Evolutionary conservation across 2,797 vertebrate genomes (phyloP).

Genomic region (Onychomys torridus): DNA sequence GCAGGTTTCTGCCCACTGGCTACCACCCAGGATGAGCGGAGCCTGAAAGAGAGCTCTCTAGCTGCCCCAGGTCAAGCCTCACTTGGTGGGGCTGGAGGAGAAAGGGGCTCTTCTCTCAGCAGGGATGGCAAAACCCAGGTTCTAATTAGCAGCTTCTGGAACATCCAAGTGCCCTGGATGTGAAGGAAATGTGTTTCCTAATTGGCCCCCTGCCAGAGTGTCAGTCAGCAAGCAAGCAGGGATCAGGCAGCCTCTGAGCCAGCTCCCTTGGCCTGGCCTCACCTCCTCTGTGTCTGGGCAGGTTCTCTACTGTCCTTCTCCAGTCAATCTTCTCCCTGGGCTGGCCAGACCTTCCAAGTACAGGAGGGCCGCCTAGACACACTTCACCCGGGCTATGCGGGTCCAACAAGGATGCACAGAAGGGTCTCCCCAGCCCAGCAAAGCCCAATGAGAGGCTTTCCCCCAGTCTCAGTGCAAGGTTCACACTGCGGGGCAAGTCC

Average conservation of each 20-base stretch:
- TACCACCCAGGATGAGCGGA: background rate
- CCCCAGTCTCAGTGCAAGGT: background rate
- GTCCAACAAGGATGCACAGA: background rate
- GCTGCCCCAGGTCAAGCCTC: slow-evolving; percentile 30
- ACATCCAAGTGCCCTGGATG: slow-evolving; percentile 82
- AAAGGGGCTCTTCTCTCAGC: slow-evolving; percentile 57
- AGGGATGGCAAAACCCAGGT: slow-evolving; percentile 76
- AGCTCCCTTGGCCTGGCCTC: slow-evolving; percentile 52
- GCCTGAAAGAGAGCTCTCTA: background rate
- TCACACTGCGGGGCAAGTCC: background rate
- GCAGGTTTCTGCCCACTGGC: background rate
- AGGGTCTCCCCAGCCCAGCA: background rate
- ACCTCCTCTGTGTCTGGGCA: background rate
- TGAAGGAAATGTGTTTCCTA: slow-evolving; percentile 89
- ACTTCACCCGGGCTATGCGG: background rate
- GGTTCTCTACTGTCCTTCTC: background rate
- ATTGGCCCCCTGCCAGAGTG: slow-evolving; percentile 89
- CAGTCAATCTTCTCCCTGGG: background rate
- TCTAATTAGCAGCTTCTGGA: slow-evolving; percentile 92
- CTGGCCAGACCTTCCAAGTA: accelerated
- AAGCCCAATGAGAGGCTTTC: background rate
- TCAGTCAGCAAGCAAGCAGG: slow-evolving; percentile 79
- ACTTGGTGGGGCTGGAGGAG: slow-evolving; percentile 16
- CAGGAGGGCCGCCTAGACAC: background rate
- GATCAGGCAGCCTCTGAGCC: slow-evolving; percentile 72